Base-by-base conservation (phyloP, 2,888 invertebrate species). In the Heliconius erato region DNA sequence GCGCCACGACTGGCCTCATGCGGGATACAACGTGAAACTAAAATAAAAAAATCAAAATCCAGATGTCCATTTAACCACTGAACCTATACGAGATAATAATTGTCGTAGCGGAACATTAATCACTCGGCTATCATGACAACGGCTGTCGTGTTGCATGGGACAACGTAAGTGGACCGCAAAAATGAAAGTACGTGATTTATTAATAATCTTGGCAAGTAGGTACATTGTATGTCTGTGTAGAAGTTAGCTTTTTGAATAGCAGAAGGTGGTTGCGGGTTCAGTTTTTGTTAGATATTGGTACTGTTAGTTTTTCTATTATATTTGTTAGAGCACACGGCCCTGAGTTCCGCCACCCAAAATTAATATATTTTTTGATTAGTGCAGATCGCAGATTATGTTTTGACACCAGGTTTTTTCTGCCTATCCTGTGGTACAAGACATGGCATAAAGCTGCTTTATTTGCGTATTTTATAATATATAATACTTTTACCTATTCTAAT, bases 71-170 rank as follows among this genome's bases (percentile, higher is more conserved):
- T 9, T 9, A 69, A 74, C 54, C n/a, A n/a, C 23, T 32, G 35
- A 76, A 14, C 35, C 63, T 40, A 35, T 35, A 32, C n/a, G 16
- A 32, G 26, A 74, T 74, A 72, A 80, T 83, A 83, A 82, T 79
- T 79, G 79, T 74, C 68, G 79, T 59, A n/a, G 35, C 16, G 82
- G 35, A 79, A 82, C 84, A 84, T 84, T 84, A 84, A 80, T 84
- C 84, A 54, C 77, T 44, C 44, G 49, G 49, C 65, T 74, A 82
- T 80, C 82, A 67, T 80, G 84, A 82, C 84, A 82, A 74, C 49
- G 26, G 71, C 63, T 83, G 82, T 83, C 83, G 77, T 79, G 82
- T 72, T 49, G 71, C 77, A 32, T n/a, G 79, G 49, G 59, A 82
- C 35, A 40, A 59, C 68, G 82, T 49, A 81, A 81, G 76, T 83